Conservation (phyloP, 2,888 invertebrate species). For the Cepaea hortensis region DNA sequence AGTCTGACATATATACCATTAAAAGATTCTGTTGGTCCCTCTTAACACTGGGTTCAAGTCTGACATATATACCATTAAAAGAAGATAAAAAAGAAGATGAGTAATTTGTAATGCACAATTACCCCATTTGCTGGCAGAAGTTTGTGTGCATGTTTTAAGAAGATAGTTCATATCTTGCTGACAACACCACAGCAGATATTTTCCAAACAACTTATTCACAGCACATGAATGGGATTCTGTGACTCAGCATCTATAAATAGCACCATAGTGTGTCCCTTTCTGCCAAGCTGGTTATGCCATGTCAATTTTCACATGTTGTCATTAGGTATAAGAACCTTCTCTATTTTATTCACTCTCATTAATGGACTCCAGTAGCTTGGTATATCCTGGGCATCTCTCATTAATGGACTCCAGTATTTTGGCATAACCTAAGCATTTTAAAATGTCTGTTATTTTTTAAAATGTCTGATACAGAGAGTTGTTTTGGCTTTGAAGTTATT, state of each 20-base stretch:
- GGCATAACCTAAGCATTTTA: not conserved
- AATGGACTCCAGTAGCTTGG: not conserved
- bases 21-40: too few species aligned
- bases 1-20: too few species aligned
- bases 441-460: not conserved
- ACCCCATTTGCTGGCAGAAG: too few species aligned
- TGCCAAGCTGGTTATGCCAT: constrained; percentile 29
- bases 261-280: not conserved
- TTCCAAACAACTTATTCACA: too few species aligned
- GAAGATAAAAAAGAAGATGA: too few species aligned
- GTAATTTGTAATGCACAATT: too few species aligned
- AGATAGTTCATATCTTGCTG: too few species aligned
- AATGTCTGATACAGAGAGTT: not conserved
- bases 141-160: too few species aligned
- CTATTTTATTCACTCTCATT: not conserved
- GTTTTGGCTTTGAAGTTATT: constrained; percentile 25
- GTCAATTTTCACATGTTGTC: constrained; percentile 3
- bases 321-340: not conserved
- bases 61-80: too few species aligned
- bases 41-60: too few species aligned
- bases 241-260: constrained; percentile 33
- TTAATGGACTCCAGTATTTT: not conserved
- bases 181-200: too few species aligned
- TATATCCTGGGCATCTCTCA: not conserved
- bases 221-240: not conserved